Conservation (phyloP, 2,797 vertebrate species). For the Chaetodon trifasciatus region DNA sequence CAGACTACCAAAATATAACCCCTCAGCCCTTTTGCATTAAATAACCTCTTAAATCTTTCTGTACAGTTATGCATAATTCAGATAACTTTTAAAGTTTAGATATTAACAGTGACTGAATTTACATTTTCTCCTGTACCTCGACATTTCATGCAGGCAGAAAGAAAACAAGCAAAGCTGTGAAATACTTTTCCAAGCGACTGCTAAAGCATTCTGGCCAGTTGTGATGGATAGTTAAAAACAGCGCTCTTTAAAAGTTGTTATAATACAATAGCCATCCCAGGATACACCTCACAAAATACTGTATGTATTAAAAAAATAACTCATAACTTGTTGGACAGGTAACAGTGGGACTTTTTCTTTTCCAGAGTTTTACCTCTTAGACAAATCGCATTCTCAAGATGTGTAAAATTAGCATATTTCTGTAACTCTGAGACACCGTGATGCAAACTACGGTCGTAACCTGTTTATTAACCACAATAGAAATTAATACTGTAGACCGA, state of each 20-base stretch:
- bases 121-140: neutral
- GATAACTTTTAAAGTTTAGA: constrained; percentile 4
- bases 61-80: constrained; percentile 22
- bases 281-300: neutral
- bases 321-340: too few relatives aligned
- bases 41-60: constrained; percentile 20
- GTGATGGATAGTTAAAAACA: neutral
- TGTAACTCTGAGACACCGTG: neutral
- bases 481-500: neutral
- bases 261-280: neutral
- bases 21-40: constrained; percentile 20
- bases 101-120: constrained; percentile 7
- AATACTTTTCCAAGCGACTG: too few relatives aligned
- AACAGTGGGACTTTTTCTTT: neutral
- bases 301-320: neutral
- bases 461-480: neutral
- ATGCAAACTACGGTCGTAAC: neutral
- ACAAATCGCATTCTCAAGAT: neutral
- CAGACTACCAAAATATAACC: neutral
- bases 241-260: neutral
- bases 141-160: neutral
- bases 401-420: neutral
- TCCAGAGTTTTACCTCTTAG: neutral
- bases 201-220: neutral
- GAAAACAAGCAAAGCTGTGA: neutral